Conservation (phyloP, 2,888 invertebrate species). For the Pristionchus maxplancki region DNA sequence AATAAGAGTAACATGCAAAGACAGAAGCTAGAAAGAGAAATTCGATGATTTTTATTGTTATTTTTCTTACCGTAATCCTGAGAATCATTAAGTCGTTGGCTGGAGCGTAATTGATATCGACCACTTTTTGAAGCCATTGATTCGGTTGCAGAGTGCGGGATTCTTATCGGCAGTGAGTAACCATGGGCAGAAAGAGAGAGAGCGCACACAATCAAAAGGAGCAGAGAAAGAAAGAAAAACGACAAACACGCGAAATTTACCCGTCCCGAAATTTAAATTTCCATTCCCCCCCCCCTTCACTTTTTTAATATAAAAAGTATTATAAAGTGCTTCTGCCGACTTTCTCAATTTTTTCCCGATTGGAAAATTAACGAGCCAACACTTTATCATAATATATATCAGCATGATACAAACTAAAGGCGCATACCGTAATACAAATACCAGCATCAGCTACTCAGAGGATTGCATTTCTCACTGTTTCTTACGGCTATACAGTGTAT, state of each 20-base stretch:
- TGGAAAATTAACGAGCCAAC: neutral
- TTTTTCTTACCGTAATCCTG: neutral
- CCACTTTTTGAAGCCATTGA: slow-evolving; percentile 17
- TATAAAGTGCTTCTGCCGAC: neutral
- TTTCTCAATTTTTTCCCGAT: neutral
- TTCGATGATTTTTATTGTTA: neutral
- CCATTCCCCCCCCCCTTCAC: no score
- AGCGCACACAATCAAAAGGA: neutral
- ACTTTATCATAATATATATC: neutral
- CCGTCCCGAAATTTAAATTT: neutral
- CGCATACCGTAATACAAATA: slow-evolving; percentile 24
- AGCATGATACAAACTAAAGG: slow-evolving; percentile 1
- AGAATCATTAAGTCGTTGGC: neutral
- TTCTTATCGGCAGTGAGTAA: slow-evolving; percentile 44
- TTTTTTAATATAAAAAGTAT: neutral
- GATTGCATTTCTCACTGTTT: slow-evolving; percentile 21
- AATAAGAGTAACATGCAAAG: neutral
- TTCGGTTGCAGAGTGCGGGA: neutral
- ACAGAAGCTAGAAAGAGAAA: neutral
- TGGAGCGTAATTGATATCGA: slow-evolving; percentile 31
- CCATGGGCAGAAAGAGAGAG: slow-evolving; percentile 3
- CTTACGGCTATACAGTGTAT: neutral
- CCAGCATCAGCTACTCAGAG: slow-evolving; percentile 34
- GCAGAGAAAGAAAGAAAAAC: neutral
- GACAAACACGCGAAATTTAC: neutral